Evolutionary conservation across 1,140 invertebrate species (phyloP).

Genomic region (Pantala flavescens): DNA sequence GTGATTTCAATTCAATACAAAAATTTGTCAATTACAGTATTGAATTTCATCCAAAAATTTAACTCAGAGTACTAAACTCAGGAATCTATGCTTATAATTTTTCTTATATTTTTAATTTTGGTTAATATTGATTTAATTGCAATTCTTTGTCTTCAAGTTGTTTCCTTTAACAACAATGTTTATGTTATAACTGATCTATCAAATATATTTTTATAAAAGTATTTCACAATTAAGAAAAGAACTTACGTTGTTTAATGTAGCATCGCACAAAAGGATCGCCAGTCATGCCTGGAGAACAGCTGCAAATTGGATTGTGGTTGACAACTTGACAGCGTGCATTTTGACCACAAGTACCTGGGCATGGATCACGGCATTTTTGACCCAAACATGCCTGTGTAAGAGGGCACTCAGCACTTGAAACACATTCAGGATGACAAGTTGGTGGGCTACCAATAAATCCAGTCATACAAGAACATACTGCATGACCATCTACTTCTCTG

Average conservation of each 20-base stretch:
- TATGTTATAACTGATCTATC: too few species aligned
- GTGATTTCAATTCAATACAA: too few species aligned
- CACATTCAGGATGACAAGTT: slow-evolving; percentile 52
- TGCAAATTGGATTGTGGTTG: slow-evolving; percentile 58
- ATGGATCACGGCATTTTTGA: slow-evolving; percentile 56
- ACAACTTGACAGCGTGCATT: slow-evolving; percentile 57
- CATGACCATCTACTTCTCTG: slow-evolving; percentile 36
- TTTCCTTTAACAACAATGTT: too few species aligned
- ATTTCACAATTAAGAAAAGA: too few species aligned
- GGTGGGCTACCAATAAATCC: slow-evolving; percentile 52
- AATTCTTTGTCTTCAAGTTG: too few species aligned
- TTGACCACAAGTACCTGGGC: slow-evolving; percentile 55
- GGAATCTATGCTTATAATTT: too few species aligned
- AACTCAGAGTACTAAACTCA: too few species aligned
- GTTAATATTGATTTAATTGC: too few species aligned
- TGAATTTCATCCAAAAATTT: too few species aligned
- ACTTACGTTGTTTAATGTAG: slow-evolving; percentile 45
- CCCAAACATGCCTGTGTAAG: slow-evolving; percentile 49
- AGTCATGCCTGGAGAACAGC: slow-evolving; percentile 54
- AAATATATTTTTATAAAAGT: too few species aligned
- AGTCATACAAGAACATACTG: slow-evolving; percentile 54
- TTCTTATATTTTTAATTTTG: too few species aligned
- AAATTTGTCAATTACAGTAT: too few species aligned
- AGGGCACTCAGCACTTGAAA: slow-evolving; percentile 52
- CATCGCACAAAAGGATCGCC: slow-evolving; percentile 69